phyloP scores from a whole-genome alignment of 2,113 vertebrate genomes.

The Nicator chloris region DNA sequence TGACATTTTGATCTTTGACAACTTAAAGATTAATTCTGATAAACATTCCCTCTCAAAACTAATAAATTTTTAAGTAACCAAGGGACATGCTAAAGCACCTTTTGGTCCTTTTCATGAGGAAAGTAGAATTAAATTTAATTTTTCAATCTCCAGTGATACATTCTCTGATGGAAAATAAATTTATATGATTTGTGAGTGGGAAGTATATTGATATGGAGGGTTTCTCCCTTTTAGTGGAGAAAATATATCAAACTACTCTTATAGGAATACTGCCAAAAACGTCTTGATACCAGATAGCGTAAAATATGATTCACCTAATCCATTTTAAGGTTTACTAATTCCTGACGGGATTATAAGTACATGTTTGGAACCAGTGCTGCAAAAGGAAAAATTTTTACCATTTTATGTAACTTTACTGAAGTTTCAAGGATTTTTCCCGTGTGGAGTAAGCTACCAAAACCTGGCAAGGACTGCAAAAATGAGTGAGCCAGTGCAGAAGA shows the following conservation, averaged over 20 bases:
- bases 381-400: not conserved
- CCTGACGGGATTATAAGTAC: not conserved
- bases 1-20: not conserved
- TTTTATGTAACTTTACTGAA: not conserved
- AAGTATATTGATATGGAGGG: not conserved
- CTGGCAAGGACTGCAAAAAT: not conserved
- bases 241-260: not conserved
- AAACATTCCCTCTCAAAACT: not conserved
- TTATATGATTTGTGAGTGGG: not conserved
- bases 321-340: not conserved
- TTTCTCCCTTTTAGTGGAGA: not conserved
- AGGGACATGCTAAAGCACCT: not conserved
- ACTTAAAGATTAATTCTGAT: not conserved
- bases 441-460: not conserved
- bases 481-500: not conserved
- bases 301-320: constrained; percentile 4
- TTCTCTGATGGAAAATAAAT: not conserved
- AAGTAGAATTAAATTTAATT: not conserved
- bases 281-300: not conserved
- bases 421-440: not conserved
- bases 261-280: not conserved
- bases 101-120: not conserved
- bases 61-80: not conserved
- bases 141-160: not conserved
- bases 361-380: not conserved